Conservation (phyloP, 2,888 invertebrate species). For the Lampropteryx suffumata region DNA sequence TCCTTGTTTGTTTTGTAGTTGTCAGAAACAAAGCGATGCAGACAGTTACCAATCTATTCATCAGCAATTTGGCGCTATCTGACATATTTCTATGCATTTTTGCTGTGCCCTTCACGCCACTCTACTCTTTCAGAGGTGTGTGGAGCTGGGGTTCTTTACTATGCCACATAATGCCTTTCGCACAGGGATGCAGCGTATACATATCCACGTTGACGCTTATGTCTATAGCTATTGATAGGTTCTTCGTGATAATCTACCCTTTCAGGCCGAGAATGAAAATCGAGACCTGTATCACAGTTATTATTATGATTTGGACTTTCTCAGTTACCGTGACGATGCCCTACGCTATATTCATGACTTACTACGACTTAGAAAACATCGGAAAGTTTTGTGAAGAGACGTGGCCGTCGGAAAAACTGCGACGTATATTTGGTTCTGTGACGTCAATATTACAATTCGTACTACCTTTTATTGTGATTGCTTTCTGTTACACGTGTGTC, state of each 20-base stretch:
- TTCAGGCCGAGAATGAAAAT: constrained; percentile 96
- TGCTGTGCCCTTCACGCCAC: constrained; percentile 97
- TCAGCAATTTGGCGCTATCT: constrained; percentile 96
- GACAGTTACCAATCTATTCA: constrained; percentile 98
- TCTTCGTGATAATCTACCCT: constrained; percentile 98
- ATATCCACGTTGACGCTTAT: constrained; percentile 98
- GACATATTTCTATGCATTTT: constrained; percentile 96
- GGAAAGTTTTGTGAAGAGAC: constrained; percentile 90
- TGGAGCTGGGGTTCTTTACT: constrained; percentile 97
- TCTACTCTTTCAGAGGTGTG: constrained; percentile 94
- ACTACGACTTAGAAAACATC: constrained; percentile 70
- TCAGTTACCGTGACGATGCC: constrained; percentile 94
- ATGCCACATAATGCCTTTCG: constrained; percentile 96
- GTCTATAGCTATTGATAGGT: constrained; percentile 98
- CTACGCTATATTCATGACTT: constrained; percentile 92
- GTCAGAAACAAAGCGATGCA: constrained; percentile 97
- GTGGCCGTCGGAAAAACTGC: constrained; percentile 93
- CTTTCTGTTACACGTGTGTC: constrained; percentile 96
- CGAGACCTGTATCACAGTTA: constrained; percentile 92
- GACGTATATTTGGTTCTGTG: constrained; percentile 91
- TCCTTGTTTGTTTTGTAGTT: constrained; percentile 96
- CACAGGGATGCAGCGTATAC: constrained; percentile 98
- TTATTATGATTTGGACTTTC: constrained; percentile 95
- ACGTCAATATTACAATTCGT: constrained; percentile 96
- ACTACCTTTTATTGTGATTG: constrained; percentile 96